phyloP scores from a whole-genome alignment of 2,888 invertebrate species.

The Cerastoderma edule region DNA sequence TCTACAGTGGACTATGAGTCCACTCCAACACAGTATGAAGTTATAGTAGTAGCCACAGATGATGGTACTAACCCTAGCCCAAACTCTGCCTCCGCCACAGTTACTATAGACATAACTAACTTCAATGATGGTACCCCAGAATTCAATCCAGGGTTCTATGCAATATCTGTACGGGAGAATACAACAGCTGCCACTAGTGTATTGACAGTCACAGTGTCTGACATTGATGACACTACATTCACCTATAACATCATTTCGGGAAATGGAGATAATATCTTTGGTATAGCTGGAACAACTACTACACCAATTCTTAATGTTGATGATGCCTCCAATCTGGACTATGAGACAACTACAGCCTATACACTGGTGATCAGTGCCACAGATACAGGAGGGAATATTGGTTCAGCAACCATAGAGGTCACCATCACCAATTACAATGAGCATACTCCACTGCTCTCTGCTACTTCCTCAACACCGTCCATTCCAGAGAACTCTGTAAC shows the following conservation, averaged over 20 bases:
- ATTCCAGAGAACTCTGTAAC: slow-evolving; percentile 61
- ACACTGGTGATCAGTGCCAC: slow-evolving; percentile 90
- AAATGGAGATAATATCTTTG: slow-evolving; percentile 63
- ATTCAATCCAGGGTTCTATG: slow-evolving; percentile 70
- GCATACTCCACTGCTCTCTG: slow-evolving; percentile 58
- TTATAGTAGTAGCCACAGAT: slow-evolving; percentile 62
- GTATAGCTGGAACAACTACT: slow-evolving; percentile 50
- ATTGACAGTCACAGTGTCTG: slow-evolving; percentile 65
- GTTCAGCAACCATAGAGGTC: slow-evolving; percentile 64
- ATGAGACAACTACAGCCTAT: slow-evolving; percentile 85
- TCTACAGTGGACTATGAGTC: slow-evolving; percentile 61
- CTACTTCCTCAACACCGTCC: slow-evolving; percentile 43
- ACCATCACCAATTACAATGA: slow-evolving; percentile 66
- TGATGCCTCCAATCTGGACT: slow-evolving; percentile 69
- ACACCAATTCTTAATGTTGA: slow-evolving; percentile 58
- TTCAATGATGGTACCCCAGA: slow-evolving; percentile 75
- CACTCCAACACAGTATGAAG: slow-evolving; percentile 34
- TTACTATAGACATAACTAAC: slow-evolving; percentile 72
- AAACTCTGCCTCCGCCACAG: slow-evolving; percentile 60
- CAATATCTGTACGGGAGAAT: slow-evolving; percentile 65
- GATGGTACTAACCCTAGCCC: slow-evolving; percentile 43
- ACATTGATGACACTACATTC: slow-evolving; percentile 65
- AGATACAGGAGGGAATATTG: slow-evolving; percentile 83
- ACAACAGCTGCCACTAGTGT: slow-evolving; percentile 51
- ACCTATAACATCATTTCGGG: slow-evolving; percentile 68